These are phyloP conservation scores for Datnioides undecimradiatus DNA, from an alignment of 2,113 vertebrate species.

Conservation along the genomic window DNA sequence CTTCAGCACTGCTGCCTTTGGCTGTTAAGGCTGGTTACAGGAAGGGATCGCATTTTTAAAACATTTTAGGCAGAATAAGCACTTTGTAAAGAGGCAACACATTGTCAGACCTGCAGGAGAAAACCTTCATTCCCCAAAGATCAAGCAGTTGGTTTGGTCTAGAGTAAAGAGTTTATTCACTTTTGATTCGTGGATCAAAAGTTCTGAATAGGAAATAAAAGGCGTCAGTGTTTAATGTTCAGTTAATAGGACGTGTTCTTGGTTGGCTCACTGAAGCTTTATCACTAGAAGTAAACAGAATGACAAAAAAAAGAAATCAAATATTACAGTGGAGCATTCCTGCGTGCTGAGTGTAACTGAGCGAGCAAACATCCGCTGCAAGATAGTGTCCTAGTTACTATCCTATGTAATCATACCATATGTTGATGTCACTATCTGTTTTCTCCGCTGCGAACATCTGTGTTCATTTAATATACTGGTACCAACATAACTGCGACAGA, in stretches of 20 bases:
- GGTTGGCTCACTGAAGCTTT: neutral
- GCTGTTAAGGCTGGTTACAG: constrained; percentile 29
- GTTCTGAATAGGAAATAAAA: neutral
- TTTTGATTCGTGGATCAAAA: neutral
- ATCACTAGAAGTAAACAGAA: neutral
- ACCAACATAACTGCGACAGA: neutral
- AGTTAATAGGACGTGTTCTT: neutral
- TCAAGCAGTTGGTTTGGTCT: neutral
- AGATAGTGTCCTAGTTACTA: constrained; percentile 29
- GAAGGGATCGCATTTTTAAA: constrained; percentile 20
- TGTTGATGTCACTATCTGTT: constrained; percentile 21
- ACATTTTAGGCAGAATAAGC: constrained; percentile 25
- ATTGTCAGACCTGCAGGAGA: constrained; percentile 22
- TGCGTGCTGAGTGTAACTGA: neutral
- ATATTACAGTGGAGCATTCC: neutral
- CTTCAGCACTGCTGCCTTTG: constrained; percentile 19
- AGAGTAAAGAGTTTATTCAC: neutral
- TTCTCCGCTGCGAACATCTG: constrained; percentile 27
- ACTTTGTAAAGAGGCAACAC: neutral
- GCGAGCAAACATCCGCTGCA: neutral
- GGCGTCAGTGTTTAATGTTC: neutral
- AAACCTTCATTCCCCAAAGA: neutral
- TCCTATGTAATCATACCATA: constrained; percentile 37
- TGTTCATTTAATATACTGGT: constrained; percentile 19
- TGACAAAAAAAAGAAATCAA: neutral